Evolutionary conservation across 23 tunicate species (phyloP), one percentile per base, ranked within the genome.

Genomic region (Clavelina lepadiformis): DNA sequence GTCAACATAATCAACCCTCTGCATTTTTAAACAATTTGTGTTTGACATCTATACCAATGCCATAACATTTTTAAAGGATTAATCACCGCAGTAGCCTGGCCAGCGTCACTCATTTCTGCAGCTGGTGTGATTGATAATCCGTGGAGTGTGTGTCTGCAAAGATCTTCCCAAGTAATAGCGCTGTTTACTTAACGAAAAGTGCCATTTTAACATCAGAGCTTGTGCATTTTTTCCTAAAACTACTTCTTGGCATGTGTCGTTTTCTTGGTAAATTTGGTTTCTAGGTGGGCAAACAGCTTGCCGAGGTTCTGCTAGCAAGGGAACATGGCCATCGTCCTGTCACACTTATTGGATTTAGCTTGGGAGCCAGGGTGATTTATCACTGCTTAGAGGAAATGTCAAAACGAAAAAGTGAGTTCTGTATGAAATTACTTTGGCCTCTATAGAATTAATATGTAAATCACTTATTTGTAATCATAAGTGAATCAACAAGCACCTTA

Each of bases 241-340:
- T n/a, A n/a, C n/a, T n/a, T n/a, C n/a, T n/a, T n/a, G n/a, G n/a
- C n/a, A n/a, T n/a, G n/a, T n/a, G n/a, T n/a, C n/a, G n/a, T n/a
- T n/a, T n/a, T n/a, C n/a, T n/a, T n/a, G n/a, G n/a, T n/a, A n/a
- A n/a, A n/a, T n/a, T n/a, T n/a, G n/a, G 2, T 21, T 64, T 44
- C 1, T 25, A 86, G 94, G 95, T 76, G 44, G 95, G 99, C n/a
- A 63, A 68, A 65, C 82, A 94, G 36, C 81, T 94, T 0, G 99
- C 99, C 7, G 87, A 94, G 61, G 87, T 94, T 13, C 50, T 94
- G 28, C 49, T 78, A 1, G 75, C 88, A 7, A 73, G 95, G 47
- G 91, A 86, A 31, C 99, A 94, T 56, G 99, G 99, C 5, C 79
- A 76, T 32, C 80, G 99, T 31, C 99, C 99, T 35, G 99, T 94